Percentiles rank a stretch among this genome's conserved stretches.
These are phyloP conservation scores for Odontomachus brunneus DNA, from an alignment of 1,140 invertebrate species.

Conservation along the genomic window DNA sequence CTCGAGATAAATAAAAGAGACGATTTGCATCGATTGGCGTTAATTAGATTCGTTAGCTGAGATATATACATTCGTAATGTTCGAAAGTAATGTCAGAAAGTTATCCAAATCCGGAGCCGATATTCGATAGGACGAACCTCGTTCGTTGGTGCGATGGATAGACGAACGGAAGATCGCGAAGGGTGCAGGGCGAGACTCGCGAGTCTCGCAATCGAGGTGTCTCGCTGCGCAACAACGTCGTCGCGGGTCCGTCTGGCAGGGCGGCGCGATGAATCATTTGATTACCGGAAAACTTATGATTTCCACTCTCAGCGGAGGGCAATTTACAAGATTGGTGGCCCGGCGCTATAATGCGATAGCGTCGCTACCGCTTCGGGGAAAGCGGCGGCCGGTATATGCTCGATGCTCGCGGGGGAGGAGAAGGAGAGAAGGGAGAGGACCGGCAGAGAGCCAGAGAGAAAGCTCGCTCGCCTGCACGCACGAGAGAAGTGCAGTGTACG, in stretches of 20 bases:
- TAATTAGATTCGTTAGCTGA: slow-evolving; percentile 28
- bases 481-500: slow-evolving; percentile 15
- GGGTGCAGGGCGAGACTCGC: background rate
- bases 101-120: slow-evolving; percentile 7
- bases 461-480: background rate
- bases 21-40: slow-evolving; percentile 11
- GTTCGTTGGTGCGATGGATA: background rate
- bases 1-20: slow-evolving; percentile 2
- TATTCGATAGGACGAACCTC: background rate
- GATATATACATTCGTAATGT: slow-evolving; percentile 15
- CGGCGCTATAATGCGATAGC: slow-evolving; percentile 72
- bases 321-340: slow-evolving; percentile 78
- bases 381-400: slow-evolving; percentile 42
- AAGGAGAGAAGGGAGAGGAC: background rate
- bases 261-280: slow-evolving; percentile 74
- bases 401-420: slow-evolving; percentile 2
- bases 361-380: slow-evolving; percentile 63
- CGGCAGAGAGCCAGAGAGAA: background rate
- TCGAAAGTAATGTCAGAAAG: background rate
- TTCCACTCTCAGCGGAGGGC: slow-evolving; percentile 74
- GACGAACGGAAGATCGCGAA: background rate
- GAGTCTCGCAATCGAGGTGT: slow-evolving; percentile 25
- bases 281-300: slow-evolving; percentile 76
- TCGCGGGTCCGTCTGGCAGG: slow-evolving; percentile 44
- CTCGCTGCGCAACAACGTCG: slow-evolving; percentile 29